phyloP scores from a whole-genome alignment of 2,113 vertebrate species.

The Corynorhinus townsendii region DNA sequence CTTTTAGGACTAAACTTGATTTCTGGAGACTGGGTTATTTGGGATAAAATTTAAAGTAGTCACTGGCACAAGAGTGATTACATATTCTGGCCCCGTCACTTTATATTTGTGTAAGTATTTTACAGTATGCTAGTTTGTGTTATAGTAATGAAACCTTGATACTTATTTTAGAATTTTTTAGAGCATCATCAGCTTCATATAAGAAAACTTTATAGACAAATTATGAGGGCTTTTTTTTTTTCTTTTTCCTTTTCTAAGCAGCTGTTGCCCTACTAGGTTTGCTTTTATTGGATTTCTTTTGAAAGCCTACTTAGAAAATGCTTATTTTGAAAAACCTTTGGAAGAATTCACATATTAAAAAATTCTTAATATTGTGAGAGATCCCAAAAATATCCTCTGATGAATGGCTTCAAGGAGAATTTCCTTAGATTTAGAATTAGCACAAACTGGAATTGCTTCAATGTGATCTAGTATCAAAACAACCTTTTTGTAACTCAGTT shows the following conservation, averaged over 20 bases:
- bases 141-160: neutral
- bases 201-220: conserved; percentile 8
- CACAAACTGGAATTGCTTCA: neutral
- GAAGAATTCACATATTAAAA: neutral
- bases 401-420: neutral
- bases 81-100: neutral
- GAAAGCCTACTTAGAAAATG: conserved; percentile 12
- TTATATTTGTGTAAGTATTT: neutral
- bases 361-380: neutral
- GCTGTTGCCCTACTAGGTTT: neutral
- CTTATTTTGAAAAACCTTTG: conserved; percentile 24
- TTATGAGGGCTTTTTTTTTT: neutral
- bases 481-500: neutral
- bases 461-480: neutral
- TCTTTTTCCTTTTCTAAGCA: neutral
- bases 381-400: neutral
- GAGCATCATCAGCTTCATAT: neutral
- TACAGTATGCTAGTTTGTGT: neutral
- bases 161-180: conserved; percentile 8
- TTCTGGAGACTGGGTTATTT: neutral
- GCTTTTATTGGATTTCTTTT: conserved; percentile 4
- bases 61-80: neutral
- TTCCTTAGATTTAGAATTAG: conserved; percentile 10
- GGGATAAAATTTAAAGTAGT: neutral
- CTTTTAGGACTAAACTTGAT: neutral